These are phyloP conservation scores for Actinia tenebrosa DNA, from an alignment of 64 coral and sea anemone genomes.

Conservation along the genomic window DNA sequence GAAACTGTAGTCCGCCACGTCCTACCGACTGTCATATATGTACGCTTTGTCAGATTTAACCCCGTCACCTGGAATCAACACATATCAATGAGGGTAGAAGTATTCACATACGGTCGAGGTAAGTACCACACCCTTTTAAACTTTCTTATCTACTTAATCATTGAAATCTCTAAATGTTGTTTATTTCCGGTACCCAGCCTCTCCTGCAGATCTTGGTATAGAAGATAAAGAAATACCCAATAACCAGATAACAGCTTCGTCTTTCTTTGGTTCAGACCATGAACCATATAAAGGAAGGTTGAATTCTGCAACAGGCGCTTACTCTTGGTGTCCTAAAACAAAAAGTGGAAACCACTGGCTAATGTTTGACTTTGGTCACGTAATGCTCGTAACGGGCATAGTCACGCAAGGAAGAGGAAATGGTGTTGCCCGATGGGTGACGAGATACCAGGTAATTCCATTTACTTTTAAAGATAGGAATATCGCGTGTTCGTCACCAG, in stretches of 20 bases:
- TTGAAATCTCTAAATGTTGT: no score
- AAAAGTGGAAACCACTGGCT: not conserved
- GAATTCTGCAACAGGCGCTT: not conserved
- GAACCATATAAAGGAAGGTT: constrained; percentile 34
- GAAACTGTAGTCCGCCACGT: constrained; percentile 34
- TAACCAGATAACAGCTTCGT: constrained; percentile 62
- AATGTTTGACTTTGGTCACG: constrained; percentile 6
- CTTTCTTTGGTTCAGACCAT: constrained; percentile 26
- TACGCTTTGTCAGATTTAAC: constrained; percentile 18
- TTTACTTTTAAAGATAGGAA: not conserved
- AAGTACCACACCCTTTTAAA: not conserved
- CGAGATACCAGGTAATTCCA: not conserved
- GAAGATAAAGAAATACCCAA: constrained; percentile 61
- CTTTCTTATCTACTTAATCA: not conserved
- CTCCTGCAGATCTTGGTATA: constrained; percentile 40
- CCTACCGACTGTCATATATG: not conserved
- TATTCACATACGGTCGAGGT: constrained; percentile 21
- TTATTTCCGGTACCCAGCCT: not conserved
- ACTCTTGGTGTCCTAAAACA: not conserved
- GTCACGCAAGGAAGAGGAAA: constrained; percentile 25
- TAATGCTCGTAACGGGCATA: constrained; percentile 3
- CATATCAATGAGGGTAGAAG: constrained; percentile 46
- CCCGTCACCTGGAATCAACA: constrained; percentile 19
- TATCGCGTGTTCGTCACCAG: no score
- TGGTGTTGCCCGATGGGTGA: not conserved